A percentile compares a stretch with the other conserved stretches of the same genome.
Conservation (phyloP, 2,888 invertebrate species). For the Dolichomitus sp. region DNA sequence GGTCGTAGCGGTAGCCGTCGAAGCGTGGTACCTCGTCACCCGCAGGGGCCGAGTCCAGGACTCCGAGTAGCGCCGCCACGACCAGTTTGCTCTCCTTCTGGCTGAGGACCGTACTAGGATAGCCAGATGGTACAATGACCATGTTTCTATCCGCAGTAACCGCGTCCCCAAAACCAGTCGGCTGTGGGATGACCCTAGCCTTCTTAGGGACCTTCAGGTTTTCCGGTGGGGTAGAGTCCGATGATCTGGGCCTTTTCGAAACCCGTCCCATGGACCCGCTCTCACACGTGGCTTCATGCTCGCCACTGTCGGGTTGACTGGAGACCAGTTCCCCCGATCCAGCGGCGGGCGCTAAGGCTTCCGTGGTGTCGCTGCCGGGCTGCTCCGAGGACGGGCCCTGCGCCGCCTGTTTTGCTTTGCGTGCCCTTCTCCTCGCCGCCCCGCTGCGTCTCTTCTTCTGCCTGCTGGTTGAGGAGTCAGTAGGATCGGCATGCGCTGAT, state of each 20-base stretch:
- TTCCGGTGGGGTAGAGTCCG: constrained; percentile 18
- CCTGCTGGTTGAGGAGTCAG: neutral
- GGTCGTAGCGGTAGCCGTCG: constrained; percentile 37
- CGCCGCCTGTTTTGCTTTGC: constrained; percentile 1
- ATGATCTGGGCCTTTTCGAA: constrained; percentile 3
- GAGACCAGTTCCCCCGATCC: too few relatives aligned
- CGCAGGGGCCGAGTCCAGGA: too few relatives aligned
- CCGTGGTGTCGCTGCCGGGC: neutral
- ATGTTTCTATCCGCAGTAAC: neutral
- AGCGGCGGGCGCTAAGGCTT: too few relatives aligned
- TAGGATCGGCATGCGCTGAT: constrained; percentile 21
- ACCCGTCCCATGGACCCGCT: neutral
- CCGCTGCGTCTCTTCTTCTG: neutral
- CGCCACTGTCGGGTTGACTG: too few relatives aligned
- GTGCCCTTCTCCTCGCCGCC: neutral
- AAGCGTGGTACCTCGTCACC: neutral
- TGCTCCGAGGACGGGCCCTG: neutral
- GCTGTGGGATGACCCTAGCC: neutral
- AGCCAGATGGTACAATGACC: neutral
- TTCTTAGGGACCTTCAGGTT: neutral
- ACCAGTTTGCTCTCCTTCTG: too few relatives aligned
- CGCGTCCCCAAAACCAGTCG: neutral
- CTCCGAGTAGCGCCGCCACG: too few relatives aligned
- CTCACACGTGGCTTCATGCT: too few relatives aligned
- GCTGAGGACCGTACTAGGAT: too few relatives aligned